Evolutionary conservation across 2,888 invertebrate species (phyloP).

Genomic region (Fragum fragum): DNA sequence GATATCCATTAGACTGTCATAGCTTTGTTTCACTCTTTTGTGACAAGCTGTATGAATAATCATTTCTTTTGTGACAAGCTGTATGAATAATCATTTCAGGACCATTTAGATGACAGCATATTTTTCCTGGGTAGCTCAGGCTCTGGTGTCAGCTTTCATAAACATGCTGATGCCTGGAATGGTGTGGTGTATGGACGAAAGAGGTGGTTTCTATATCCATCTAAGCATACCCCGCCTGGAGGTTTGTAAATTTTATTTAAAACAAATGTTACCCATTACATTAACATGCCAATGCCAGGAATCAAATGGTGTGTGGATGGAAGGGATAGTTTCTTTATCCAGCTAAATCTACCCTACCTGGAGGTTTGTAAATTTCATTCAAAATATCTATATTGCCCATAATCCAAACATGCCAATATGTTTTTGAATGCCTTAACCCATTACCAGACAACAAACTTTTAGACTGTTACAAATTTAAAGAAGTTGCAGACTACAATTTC

Average conservation of each 20-base stretch:
- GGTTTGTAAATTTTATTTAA: conserved; percentile 76
- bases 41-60: too few relatives aligned
- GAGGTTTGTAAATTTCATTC: conserved; percentile 80
- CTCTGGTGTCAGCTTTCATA: conserved; percentile 84
- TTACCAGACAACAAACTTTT: too few relatives aligned
- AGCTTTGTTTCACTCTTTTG: too few relatives aligned
- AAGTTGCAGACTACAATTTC: too few relatives aligned
- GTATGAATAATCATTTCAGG: too few relatives aligned
- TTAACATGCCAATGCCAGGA: conserved; percentile 85
- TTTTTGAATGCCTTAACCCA: too few relatives aligned
- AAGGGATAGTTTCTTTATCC: background rate
- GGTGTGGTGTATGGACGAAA: conserved; percentile 83
- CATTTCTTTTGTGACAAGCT: too few relatives aligned
- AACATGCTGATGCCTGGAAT: conserved; percentile 86
- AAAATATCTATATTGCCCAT: conserved; percentile 36
- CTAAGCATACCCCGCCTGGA: conserved; percentile 81
- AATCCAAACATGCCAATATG: conserved; percentile 85
- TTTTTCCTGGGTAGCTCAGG: conserved; percentile 83
- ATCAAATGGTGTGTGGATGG: conserved; percentile 80
- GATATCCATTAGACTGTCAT: too few relatives aligned
- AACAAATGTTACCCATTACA: conserved; percentile 70
- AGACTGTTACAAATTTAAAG: too few relatives aligned
- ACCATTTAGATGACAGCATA: conserved; percentile 77
- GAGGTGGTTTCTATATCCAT: conserved; percentile 83
- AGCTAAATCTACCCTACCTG: conserved; percentile 79